Percentiles rank a stretch among this genome's conserved stretches.
Evolutionary conservation across 2,888 invertebrate genomes (phyloP).

Genomic region (Hyppa rectilinea): DNA sequence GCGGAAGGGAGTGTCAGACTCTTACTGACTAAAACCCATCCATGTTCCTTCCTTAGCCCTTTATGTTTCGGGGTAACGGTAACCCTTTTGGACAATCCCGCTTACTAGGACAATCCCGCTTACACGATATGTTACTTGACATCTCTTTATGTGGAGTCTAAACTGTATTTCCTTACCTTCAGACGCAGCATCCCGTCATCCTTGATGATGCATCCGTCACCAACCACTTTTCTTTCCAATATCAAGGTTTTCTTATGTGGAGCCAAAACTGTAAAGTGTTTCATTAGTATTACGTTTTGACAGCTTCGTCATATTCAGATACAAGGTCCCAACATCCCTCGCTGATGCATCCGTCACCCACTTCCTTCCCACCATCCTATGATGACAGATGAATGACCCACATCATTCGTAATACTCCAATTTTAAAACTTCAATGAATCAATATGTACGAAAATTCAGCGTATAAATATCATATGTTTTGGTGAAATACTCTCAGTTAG

Average conservation of each 20-base stretch:
- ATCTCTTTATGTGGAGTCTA: neutral
- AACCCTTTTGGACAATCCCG: too few relatives aligned
- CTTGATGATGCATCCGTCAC: constrained; percentile 19
- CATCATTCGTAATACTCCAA: constrained; percentile 43
- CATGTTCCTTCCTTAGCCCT: too few relatives aligned
- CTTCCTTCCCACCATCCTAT: constrained; percentile 35
- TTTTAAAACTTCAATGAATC: constrained; percentile 43
- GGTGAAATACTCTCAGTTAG: constrained; percentile 54
- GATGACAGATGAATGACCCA: constrained; percentile 15
- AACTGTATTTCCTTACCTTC: neutral
- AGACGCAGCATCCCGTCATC: neutral
- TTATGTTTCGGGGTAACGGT: too few relatives aligned
- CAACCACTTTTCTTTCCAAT: neutral
- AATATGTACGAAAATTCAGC: constrained; percentile 31
- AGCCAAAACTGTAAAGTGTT: neutral
- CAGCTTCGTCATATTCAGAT: constrained; percentile 16
- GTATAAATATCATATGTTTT: constrained; percentile 60
- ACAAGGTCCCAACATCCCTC: neutral
- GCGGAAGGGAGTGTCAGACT: too few relatives aligned
- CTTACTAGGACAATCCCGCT: too few relatives aligned
- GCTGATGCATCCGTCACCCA: constrained; percentile 47
- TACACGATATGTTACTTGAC: neutral
- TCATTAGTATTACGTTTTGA: neutral
- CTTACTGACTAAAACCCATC: too few relatives aligned
- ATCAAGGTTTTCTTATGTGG: neutral